Evolutionary conservation across 37 sponge, comb jelly and placozoan genomes (phyloP), one percentile per base, ranked within the genome.

Genomic region (Haliclona indistincta): DNA sequence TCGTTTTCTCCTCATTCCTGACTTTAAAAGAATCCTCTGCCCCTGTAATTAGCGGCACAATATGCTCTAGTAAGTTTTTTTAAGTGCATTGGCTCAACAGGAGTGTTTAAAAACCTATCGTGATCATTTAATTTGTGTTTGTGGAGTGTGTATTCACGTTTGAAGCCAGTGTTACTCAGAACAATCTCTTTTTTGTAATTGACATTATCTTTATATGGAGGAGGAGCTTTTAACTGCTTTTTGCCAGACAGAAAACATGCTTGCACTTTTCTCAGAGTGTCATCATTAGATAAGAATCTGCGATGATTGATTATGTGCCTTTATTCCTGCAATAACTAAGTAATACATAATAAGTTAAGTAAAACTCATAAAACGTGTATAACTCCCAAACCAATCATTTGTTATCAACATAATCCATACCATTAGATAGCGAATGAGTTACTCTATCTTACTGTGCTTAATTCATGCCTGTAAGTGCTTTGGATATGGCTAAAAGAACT

Each of bases 81-180:
- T 34, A 66, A 66, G 42, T 66, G 67, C 67, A 66, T 66, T 38
- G 67, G 67, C 30, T 66, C 67, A 13, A 66, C 67, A 36, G 67
- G 67, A 13, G 67, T 66, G 34, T 66, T 37, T 20, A 66, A 13
- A 37, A 33, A 34, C 3, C 73, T 49, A 54, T 73, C 73, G 52
- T 73, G 73, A 36, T 52, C 1, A 13, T 26, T 29, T 20, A 73
- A 42, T n/a, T n/a, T n/a, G n/a, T n/a, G n/a, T 2, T 20, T 13
- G 19, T 29, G 54, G 22, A 73, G 38, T 19, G 60, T 28, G 20
- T 8, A 44, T 3, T 26, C 35, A 13, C 58, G 56, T 54, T 52
- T 73, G 25, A 54, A 73, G 15, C 51, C 51, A 47, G 10, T 47
- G 10, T 15, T 47, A 10, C 15, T 10, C 15, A 17, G 10, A 47